Evolutionary conservation across 2,113 vertebrate species (phyloP), one percentile per base, ranked within the genome.

Genomic region (Carassius auratus): DNA sequence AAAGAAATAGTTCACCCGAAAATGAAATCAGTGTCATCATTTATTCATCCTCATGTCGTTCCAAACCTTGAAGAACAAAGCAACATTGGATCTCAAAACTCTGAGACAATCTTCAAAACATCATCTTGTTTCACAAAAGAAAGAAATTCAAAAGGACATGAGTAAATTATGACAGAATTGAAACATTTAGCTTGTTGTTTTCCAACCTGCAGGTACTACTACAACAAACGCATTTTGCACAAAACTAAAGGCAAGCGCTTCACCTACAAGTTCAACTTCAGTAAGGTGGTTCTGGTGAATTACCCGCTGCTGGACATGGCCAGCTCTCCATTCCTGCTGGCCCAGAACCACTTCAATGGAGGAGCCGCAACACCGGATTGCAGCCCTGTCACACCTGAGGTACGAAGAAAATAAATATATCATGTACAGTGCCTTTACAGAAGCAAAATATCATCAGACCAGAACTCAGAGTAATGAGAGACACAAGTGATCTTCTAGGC

Each of bases 201-300:
- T 69, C 61, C 79, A 10, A 55, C 26, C 81, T 83, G 76, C 93
- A 98, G 97, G 89, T 97, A 98, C 90, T 97, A 98, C 90, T 97
- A 98, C 92, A 98, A 98, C 93, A 98, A 98, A 90, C 95, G 97
- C 79, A 98, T 98, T 92, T 95, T 98, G 76, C 97, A 98, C 92
- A 98, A 98, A 93, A 98, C 97, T 84, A 98, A 98, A 92, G 97
- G 97, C 42, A 98, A 98, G 87, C 95, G 97, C 30, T 98, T 98
- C 92, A 98, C 97, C 85, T 98, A 98, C 95, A 98, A 98, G 92
- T 98, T 98, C 87, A 98, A 97, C 94, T 97, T 97, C 94, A 97
- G 96, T 90, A 97, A 97, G 90, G 96, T 98, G 0, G 96, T 97
- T 23, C 85, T 98, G 74, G 97, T 97, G 33, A 97, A 97, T 86